Percentiles rank a stretch among this genome's conserved stretches.
phyloP scores from a whole-genome alignment of 2,888 invertebrate genomes.

The Orchestes rusci region DNA sequence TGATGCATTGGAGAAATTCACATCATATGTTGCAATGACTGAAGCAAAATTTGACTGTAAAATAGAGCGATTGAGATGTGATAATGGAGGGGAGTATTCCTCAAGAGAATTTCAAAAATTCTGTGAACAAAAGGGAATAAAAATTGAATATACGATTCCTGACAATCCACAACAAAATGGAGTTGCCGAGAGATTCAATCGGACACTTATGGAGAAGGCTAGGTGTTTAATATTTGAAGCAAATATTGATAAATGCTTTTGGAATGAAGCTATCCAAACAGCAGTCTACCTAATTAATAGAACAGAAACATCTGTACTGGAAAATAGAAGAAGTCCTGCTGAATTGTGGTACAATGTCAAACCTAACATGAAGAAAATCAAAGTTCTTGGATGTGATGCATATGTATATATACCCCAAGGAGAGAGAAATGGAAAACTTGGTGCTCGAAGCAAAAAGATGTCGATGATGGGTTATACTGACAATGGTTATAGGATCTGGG shows the following conservation, averaged over 20 bases:
- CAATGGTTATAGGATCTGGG: conserved; percentile 1
- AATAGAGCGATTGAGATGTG: conserved; percentile 31
- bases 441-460: conserved; percentile 3
- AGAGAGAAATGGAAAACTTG: conserved; percentile 2
- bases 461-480: conserved; percentile 1
- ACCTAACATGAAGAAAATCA: conserved; percentile 8
- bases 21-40: conserved; percentile 29
- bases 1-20: conserved; percentile 28
- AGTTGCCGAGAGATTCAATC: conserved; percentile 11
- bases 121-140: conserved; percentile 8
- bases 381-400: conserved; percentile 6
- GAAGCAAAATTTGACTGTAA: conserved; percentile 30
- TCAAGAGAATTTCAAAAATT: conserved; percentile 18
- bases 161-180: conserved; percentile 20
- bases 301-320: background rate
- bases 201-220: conserved; percentile 18
- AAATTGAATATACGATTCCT: conserved; percentile 6
- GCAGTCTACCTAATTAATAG: background rate
- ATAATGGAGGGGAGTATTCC: conserved; percentile 29
- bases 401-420: conserved; percentile 2
- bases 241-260: conserved; percentile 26
- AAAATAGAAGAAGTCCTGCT: conserved; percentile 3
- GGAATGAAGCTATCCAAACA: no score
- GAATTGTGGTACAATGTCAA: conserved; percentile 7
- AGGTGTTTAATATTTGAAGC: conserved; percentile 27